Percentiles rank a stretch among this genome's conserved stretches.
Evolutionary conservation across 2,888 invertebrate genomes (phyloP).

Genomic region (Octonoba sinensis): DNA sequence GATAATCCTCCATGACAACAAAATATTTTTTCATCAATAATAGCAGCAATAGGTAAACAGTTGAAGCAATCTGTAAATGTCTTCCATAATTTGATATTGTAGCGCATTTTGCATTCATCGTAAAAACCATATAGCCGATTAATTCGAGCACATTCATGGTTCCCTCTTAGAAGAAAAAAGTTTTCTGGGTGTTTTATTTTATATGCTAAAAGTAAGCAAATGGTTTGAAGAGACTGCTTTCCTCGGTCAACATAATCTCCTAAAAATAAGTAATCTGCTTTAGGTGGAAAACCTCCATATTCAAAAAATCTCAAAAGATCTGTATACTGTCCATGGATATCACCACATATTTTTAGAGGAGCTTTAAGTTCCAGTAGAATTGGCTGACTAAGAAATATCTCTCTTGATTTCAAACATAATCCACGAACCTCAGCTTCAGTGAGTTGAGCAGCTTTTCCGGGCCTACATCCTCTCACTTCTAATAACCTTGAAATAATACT

Average conservation of each 20-base stretch:
- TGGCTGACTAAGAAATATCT: constrained; percentile 98
- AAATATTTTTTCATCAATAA: constrained; percentile 87
- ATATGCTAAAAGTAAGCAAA: constrained; percentile 76
- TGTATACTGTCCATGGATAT: constrained; percentile 99
- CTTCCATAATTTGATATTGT: constrained; percentile 99
- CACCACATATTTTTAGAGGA: constrained; percentile 99
- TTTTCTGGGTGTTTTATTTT: constrained; percentile 97
- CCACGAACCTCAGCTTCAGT: constrained; percentile 98
- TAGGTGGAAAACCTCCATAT: constrained; percentile 98
- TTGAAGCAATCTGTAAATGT: constrained; percentile 99
- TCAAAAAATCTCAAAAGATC: constrained; percentile 97
- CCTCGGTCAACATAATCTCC: constrained; percentile 94
- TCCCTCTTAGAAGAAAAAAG: constrained; percentile 74
- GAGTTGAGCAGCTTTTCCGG: constrained; percentile 99
- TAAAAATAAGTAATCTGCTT: constrained; percentile 97
- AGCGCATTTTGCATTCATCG: constrained; percentile 87
- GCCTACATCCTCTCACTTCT: constrained; percentile 98
- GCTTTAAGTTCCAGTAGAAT: constrained; percentile 98
- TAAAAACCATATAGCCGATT: constrained; percentile 89
- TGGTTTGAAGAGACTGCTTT: constrained; percentile 75
- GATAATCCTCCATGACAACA: constrained; percentile 79
- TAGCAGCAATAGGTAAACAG: constrained; percentile 98
- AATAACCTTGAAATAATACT: constrained; percentile 94
- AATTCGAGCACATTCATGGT: constrained; percentile 76
- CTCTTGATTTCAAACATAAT: constrained; percentile 96